phyloP scores from a whole-genome alignment of 2,888 invertebrate species.

The Seladonia tumulorum region DNA sequence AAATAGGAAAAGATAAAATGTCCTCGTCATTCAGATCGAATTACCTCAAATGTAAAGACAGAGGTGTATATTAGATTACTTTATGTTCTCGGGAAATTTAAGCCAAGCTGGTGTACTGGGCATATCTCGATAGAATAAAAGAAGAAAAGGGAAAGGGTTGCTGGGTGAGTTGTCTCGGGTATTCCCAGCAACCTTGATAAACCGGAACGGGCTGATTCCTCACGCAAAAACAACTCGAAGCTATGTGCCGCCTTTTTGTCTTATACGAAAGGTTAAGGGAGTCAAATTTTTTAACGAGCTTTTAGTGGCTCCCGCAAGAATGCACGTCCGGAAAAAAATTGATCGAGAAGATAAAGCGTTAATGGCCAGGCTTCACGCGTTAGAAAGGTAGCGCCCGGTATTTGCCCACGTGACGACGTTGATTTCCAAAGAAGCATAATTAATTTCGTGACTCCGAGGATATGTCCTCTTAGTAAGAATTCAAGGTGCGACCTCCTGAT shows the following conservation, averaged over 20 bases:
- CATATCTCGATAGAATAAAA: neutral
- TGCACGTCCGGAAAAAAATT: neutral
- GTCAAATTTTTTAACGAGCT: neutral
- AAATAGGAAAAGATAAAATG: neutral
- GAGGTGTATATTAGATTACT: neutral
- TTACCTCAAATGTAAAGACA: neutral
- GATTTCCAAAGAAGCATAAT: neutral
- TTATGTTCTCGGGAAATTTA: neutral
- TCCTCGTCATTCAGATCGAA: neutral
- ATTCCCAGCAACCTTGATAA: neutral
- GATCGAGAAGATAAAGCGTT: neutral
- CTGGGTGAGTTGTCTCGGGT: neutral
- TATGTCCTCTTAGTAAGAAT: neutral
- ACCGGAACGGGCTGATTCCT: neutral
- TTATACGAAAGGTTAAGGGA: too few relatives aligned
- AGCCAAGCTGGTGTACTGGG: neutral
- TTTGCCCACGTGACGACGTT: neutral
- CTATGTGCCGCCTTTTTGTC: neutral
- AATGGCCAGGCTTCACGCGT: neutral
- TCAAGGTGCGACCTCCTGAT: neutral
- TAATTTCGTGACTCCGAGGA: neutral
- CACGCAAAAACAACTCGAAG: neutral
- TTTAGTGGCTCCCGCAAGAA: neutral
- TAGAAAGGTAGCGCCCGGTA: neutral
- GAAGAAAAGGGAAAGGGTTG: neutral